These are phyloP conservation scores for Mobula birostris DNA, from an alignment of 2,113 vertebrate genomes.

Conservation along the genomic window DNA sequence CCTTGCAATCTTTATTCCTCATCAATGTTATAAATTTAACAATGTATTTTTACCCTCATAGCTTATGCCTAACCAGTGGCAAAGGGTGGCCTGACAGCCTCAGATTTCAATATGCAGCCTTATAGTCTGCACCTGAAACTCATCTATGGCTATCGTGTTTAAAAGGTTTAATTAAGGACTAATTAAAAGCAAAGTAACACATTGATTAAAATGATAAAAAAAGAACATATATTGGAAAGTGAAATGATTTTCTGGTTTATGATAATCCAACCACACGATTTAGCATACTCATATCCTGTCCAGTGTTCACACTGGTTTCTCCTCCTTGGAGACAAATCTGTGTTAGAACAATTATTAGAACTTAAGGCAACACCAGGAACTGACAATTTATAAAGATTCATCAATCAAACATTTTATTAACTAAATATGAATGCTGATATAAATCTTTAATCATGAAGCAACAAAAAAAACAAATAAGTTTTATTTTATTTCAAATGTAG, in stretches of 20 bases:
- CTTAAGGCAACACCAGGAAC: conserved; percentile 69
- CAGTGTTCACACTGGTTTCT: background rate
- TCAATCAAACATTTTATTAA: conserved; percentile 80
- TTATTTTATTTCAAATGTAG: conserved; percentile 28
- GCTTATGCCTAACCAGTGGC: background rate
- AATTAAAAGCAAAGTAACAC: conserved; percentile 31
- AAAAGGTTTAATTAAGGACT: conserved; percentile 31
- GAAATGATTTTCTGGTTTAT: background rate
- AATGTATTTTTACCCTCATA: background rate
- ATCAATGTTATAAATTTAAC: background rate
- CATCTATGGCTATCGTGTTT: background rate
- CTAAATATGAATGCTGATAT: conserved; percentile 78
- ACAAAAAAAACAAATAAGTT: conserved; percentile 66
- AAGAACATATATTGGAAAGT: conserved; percentile 26
- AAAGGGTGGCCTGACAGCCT: background rate
- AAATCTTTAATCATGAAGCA: conserved; percentile 83
- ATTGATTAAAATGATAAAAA: conserved; percentile 7
- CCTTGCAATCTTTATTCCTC: background rate
- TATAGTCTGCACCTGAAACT: background rate
- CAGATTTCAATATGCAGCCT: background rate
- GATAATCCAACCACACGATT: background rate
- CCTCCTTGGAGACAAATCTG: conserved; percentile 49
- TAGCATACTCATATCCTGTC: conserved; percentile 35
- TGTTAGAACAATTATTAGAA: conserved; percentile 66
- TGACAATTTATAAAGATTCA: conserved; percentile 77